These are phyloP conservation scores for Rutilus rutilus DNA, from an alignment of 2,113 vertebrate species.

Conservation along the genomic window DNA sequence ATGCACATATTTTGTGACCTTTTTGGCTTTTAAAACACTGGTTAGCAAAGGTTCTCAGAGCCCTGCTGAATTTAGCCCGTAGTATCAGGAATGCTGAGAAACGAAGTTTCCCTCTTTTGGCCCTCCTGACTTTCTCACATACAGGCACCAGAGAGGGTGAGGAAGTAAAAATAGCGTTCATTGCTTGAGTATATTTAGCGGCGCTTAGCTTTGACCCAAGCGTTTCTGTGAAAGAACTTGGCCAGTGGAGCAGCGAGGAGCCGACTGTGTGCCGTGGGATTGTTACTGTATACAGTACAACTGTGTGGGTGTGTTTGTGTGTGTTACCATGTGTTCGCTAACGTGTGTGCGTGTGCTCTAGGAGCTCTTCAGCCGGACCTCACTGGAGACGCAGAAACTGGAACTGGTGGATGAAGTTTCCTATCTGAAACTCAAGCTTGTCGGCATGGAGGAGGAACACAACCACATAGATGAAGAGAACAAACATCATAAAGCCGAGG, in stretches of 20 bases:
- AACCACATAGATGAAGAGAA: slow-evolving; percentile 75
- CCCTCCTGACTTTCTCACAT: slow-evolving; percentile 33
- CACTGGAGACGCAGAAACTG: slow-evolving; percentile 93
- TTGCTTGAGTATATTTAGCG: slow-evolving; percentile 76
- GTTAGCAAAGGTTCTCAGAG: slow-evolving; percentile 18
- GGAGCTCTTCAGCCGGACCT: slow-evolving; percentile 92
- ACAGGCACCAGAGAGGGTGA: slow-evolving; percentile 56
- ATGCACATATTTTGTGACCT: not conserved
- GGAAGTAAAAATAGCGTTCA: slow-evolving; percentile 72
- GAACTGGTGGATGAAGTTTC: slow-evolving; percentile 96
- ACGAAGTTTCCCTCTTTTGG: slow-evolving; percentile 31
- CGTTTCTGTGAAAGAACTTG: slow-evolving; percentile 62
- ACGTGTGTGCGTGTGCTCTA: slow-evolving; percentile 59
- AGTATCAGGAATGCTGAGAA: slow-evolving; percentile 53
- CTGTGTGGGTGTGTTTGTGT: slow-evolving; percentile 36
- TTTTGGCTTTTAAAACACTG: not conserved
- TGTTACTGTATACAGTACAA: slow-evolving; percentile 9
- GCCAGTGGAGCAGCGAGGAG: slow-evolving; percentile 43
- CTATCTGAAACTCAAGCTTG: slow-evolving; percentile 91
- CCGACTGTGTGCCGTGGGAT: not conserved
- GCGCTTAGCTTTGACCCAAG: slow-evolving; percentile 60
- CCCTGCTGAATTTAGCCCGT: slow-evolving; percentile 42
- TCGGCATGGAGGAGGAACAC: slow-evolving; percentile 87
- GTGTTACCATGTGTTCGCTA: slow-evolving; percentile 31
- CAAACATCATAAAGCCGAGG: slow-evolving; percentile 91